Percentiles rank a stretch among this genome's conserved stretches.
Conservation (phyloP, 2,797 vertebrate genomes). For the Gallirallus australis region DNA sequence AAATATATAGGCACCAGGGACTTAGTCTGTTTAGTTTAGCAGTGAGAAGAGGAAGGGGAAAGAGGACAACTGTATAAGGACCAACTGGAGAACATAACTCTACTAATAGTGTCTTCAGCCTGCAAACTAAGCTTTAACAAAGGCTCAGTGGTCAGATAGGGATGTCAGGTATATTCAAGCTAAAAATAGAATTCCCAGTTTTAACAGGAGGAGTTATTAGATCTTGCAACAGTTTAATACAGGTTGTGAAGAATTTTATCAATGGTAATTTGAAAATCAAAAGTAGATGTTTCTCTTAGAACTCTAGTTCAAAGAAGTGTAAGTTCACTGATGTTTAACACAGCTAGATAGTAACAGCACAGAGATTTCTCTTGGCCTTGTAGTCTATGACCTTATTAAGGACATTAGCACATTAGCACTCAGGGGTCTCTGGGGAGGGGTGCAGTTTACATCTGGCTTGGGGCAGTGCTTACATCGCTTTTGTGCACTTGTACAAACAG, state of each 20-base stretch:
- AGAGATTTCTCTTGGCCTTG: neutral
- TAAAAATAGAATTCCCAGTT: conserved; percentile 26
- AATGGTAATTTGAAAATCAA: conserved; percentile 25
- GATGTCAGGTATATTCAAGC: neutral
- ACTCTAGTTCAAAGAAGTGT: neutral
- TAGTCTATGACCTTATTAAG: neutral
- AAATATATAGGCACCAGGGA: neutral
- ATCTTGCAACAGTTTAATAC: conserved; percentile 31
- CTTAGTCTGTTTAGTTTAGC: neutral
- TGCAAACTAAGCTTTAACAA: neutral
- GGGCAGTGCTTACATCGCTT: neutral
- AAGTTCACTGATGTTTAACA: neutral
- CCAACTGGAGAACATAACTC: neutral
- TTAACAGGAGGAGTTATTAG: neutral
- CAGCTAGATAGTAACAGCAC: neutral
- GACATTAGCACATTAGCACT: neutral
- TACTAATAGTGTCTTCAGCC: neutral
- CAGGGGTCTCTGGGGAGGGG: neutral
- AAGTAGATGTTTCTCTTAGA: conserved; percentile 28
- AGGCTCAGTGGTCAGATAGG: neutral
- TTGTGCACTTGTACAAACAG: neutral
- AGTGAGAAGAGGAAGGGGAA: neutral
- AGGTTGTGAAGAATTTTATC: conserved; percentile 22
- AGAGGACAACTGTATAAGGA: neutral
- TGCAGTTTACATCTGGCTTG: neutral